phyloP scores from a whole-genome alignment of 1,140 invertebrate genomes.

The Drosophila sturtevanti region DNA sequence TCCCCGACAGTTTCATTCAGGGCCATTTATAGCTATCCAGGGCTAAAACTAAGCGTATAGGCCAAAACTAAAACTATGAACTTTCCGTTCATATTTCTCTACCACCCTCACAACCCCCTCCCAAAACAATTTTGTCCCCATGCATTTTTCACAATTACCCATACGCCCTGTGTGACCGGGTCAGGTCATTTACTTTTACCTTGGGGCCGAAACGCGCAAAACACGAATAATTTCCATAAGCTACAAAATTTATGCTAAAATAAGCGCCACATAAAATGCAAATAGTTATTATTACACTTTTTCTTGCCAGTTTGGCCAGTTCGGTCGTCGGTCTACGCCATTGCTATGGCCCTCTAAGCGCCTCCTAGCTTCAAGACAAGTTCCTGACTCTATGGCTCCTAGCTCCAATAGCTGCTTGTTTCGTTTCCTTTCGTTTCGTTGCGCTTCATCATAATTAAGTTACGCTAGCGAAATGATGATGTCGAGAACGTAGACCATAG shows the following conservation, averaged over 20 bases:
- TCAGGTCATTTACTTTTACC: constrained; percentile 72
- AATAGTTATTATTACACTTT: constrained; percentile 81
- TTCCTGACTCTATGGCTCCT: neutral
- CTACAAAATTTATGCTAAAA: constrained; percentile 78
- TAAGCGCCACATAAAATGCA: constrained; percentile 79
- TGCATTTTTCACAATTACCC: constrained; percentile 71
- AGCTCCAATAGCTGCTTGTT: constrained; percentile 16
- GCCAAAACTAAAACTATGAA: constrained; percentile 2
- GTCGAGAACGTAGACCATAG: constrained; percentile 39
- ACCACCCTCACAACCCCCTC: neutral
- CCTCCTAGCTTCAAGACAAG: neutral
- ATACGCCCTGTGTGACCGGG: constrained; percentile 64
- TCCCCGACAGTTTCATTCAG: neutral
- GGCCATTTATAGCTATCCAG: neutral
- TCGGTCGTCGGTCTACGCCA: neutral
- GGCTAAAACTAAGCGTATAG: neutral
- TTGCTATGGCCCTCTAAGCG: neutral
- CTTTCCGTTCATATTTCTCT: neutral
- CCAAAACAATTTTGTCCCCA: constrained; percentile 15
- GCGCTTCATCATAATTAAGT: constrained; percentile 69
- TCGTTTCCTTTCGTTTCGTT: constrained; percentile 35
- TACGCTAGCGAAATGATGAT: constrained; percentile 30
- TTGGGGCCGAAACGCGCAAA: constrained; percentile 24
- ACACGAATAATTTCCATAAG: constrained; percentile 78
- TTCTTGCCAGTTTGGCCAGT: constrained; percentile 45